Base-by-base conservation (phyloP, 2,888 invertebrate genomes). In the Leptogaster cylindrica region DNA sequence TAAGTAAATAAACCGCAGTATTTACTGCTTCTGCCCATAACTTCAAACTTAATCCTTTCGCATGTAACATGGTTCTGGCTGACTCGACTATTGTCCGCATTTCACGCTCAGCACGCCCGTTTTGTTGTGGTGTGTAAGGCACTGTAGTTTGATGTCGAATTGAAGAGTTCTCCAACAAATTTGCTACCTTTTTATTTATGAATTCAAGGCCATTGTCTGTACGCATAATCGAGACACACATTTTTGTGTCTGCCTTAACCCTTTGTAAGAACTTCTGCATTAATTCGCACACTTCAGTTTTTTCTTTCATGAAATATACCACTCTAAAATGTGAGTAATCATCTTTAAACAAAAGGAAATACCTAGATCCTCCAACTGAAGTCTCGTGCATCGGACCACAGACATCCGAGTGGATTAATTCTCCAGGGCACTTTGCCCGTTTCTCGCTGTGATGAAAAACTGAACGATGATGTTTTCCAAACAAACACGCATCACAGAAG, bases 61-160 rank as follows among this genome's bases (percentile, higher is more conserved):
- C 55, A 69, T 73, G 68, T 39, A 72, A 66, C 69, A 74, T 71
- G 7, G 71, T 61, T 28, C 77, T 70, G 18, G 75, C 76, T 18
- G 75, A 72, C 70, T 78, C 77, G 7, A 77, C 72, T 16, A 77
- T 70, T 36, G 75, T 77, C 48, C 75, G 70, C 68, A 74, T 80
- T 66, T 78, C 75, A 7, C 77, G 70, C 65, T 78, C 77, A 0
- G 76, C 75, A 63, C 72, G 70, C 2, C 77, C 77, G 71, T 80
- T 81, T 70, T 79, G 77, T 70, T 78, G 74, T 4, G 78, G 77
- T 7, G 76, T 76, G 68, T 76, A 77, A 2, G 73, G 68, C 0
- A 75, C 74, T 5, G 73, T 73, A 67, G 50, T 68, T 63, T 74
- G 74, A 50, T 72, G 72, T 14, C 70, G 51, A 25, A 75, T 74